Conservation (phyloP, 1,140 invertebrate species). For the Rhagoletis zephyria region DNA sequence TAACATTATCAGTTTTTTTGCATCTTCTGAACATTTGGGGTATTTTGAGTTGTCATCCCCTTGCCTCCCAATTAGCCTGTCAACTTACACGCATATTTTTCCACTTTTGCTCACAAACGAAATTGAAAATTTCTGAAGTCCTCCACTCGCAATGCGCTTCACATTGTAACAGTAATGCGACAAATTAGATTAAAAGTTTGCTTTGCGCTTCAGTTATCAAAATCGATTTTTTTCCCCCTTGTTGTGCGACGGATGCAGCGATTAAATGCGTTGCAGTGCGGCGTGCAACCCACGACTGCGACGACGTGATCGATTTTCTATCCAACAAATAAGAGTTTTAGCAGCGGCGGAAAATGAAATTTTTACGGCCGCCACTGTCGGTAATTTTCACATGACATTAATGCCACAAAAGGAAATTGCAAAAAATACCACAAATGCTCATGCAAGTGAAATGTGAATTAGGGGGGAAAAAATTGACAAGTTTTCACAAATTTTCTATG, state of each 20-base stretch:
- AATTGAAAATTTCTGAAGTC: background rate
- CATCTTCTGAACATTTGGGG: too few relatives aligned
- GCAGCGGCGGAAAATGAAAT: slow-evolving; percentile 9
- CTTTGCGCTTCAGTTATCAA: slow-evolving; percentile 50
- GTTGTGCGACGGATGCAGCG: background rate
- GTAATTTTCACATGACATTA: slow-evolving; percentile 18
- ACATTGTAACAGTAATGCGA: slow-evolving; percentile 32
- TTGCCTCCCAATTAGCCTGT: background rate
- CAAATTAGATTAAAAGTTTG: slow-evolving; percentile 53
- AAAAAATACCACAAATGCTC: background rate
- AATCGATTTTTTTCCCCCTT: slow-evolving; percentile 35
- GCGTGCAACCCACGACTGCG: background rate
- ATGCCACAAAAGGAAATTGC: slow-evolving; percentile 44
- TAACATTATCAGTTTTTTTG: too few relatives aligned
- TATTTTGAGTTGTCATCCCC: background rate
- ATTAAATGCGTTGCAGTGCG: slow-evolving; percentile 20
- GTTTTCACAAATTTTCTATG: background rate
- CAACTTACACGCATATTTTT: background rate
- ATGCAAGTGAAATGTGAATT: background rate
- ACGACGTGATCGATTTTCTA: slow-evolving; percentile 33
- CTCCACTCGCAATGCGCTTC: background rate
- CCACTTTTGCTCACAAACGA: background rate
- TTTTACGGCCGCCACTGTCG: background rate
- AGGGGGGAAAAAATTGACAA: background rate
- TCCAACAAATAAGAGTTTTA: slow-evolving; percentile 11